phyloP scores from a whole-genome alignment of 1,140 invertebrate genomes.

The Phymorhynchus buccinoides region DNA sequence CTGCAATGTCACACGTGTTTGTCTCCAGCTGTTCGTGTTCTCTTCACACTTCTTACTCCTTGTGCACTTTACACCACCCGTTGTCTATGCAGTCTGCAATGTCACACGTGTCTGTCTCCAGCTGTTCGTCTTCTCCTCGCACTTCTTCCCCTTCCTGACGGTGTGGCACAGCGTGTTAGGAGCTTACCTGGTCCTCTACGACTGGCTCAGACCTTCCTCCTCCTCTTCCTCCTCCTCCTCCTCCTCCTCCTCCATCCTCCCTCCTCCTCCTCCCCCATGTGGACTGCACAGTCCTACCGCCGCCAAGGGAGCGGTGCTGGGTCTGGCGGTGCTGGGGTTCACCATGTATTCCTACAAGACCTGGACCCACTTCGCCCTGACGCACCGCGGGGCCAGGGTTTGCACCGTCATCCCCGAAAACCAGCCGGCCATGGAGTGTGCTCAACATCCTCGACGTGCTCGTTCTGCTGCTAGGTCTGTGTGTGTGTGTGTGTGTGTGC shows the following conservation, averaged over 20 bases:
- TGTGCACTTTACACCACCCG: no score
- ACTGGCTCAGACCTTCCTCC: constrained; percentile 38
- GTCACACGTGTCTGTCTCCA: no score
- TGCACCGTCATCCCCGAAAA: constrained; percentile 60
- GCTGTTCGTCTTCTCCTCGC: constrained; percentile 54
- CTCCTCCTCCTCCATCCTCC: no score
- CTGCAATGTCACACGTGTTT: no score
- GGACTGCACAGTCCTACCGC: constrained; percentile 47
- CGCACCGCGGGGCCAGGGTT: constrained; percentile 26
- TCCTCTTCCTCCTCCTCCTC: no score
- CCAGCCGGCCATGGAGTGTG: constrained; percentile 53
- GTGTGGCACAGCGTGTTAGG: constrained; percentile 54
- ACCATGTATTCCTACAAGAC: constrained; percentile 63
- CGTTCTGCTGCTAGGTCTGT: constrained; percentile 48
- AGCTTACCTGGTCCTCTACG: constrained; percentile 47
- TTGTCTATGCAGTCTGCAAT: no score
- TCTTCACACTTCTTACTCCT: no score
- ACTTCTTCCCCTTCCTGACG: constrained; percentile 59
- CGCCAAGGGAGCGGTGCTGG: constrained; percentile 49
- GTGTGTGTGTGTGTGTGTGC: no score
- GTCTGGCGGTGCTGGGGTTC: constrained; percentile 52
- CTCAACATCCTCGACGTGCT: constrained; percentile 60
- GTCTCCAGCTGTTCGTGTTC: no score
- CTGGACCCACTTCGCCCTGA: constrained; percentile 57
- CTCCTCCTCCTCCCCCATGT: no score